Evolutionary conservation across 2,888 invertebrate species (phyloP), one percentile per base, ranked within the genome.

Genomic region (Drosophila anceps): DNA sequence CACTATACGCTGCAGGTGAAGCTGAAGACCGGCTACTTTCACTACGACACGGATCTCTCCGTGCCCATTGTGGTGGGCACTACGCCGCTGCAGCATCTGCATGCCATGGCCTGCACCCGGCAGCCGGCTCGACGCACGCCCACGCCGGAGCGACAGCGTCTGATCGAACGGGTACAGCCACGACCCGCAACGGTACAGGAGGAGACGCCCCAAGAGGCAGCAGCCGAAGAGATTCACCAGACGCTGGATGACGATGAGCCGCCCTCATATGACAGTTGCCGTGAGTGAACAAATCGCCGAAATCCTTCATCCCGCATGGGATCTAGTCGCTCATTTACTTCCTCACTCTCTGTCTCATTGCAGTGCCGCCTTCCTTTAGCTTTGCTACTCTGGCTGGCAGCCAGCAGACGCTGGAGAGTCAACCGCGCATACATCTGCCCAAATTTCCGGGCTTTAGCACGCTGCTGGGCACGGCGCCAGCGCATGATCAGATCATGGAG

Each of bases 321-420:
- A n/a, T n/a, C n/a, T n/a, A n/a, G n/a, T n/a, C n/a, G n/a, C 9
- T 20, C 3, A n/a, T 29, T 31, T 12, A 1, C 13, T 35, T 6
- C 7, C n/a, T 27, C 33, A 15, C 35, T 6, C 20, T 5, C 8
- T 8, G 18, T 6, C n/a, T n/a, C 13, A 5, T n/a, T 5, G 10
- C 73, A 91, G 91, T 91, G 33, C 91, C 91, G 12, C 91, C 91
- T 2, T 91, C 91, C 4, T 91, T 91, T 57, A 91, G 91, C 59
- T 91, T 90, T 68, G 91, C 92, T 35, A 91, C 91, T 1, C 73
- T 90, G 59, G 82, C 64, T 24, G 90, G 92, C 68, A 91, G 91
- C 39, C 91, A 88, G 41, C 89, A 81, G 69, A 88, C 85, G 0
- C 68, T 90, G 50, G 88, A 81, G 35, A 82, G 83, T 55, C 77